phyloP scores from a whole-genome alignment of 2,888 invertebrate species.

The Orchesellides sinensis region DNA sequence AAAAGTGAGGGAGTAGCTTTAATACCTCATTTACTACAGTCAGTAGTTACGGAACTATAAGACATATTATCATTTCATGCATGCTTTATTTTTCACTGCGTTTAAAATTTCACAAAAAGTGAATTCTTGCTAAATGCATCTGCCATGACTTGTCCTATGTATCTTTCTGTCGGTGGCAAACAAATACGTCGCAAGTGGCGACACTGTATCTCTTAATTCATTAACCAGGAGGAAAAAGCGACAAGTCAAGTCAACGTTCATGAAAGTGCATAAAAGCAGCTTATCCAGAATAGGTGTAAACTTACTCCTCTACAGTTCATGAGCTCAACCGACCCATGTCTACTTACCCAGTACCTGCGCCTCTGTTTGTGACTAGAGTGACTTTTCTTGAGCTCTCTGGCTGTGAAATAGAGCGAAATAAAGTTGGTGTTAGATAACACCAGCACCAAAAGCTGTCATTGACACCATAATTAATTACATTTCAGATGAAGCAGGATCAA shows the following conservation, averaged over 20 bases:
- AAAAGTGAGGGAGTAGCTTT: not conserved
- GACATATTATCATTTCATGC: too few species aligned
- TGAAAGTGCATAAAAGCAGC: not conserved
- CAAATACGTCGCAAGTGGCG: not conserved
- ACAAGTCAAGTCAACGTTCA: not conserved
- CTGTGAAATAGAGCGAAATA: conserved; percentile 56
- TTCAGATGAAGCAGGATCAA: conserved; percentile 69
- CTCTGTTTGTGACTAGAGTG: conserved; percentile 12
- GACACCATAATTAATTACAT: conserved; percentile 71
- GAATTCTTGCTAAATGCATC: too few species aligned
- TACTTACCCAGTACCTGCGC: not conserved
- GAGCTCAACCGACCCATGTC: not conserved
- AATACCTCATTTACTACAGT: not conserved
- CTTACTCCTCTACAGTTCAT: not conserved
- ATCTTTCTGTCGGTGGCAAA: not conserved
- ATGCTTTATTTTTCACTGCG: too few species aligned
- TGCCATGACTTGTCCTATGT: too few species aligned
- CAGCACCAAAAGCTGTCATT: conserved; percentile 67
- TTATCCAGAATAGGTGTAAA: not conserved
- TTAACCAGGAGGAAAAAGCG: not conserved
- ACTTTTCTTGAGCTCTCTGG: conserved; percentile 35
- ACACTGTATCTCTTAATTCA: not conserved
- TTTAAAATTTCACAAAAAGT: too few species aligned
- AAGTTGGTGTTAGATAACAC: conserved; percentile 66
- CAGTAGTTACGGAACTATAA: too few species aligned